Evolutionary conservation across 92 coral and sea anemone genomes (phyloP).

Genomic region (Epizoanthus fatuus): DNA sequence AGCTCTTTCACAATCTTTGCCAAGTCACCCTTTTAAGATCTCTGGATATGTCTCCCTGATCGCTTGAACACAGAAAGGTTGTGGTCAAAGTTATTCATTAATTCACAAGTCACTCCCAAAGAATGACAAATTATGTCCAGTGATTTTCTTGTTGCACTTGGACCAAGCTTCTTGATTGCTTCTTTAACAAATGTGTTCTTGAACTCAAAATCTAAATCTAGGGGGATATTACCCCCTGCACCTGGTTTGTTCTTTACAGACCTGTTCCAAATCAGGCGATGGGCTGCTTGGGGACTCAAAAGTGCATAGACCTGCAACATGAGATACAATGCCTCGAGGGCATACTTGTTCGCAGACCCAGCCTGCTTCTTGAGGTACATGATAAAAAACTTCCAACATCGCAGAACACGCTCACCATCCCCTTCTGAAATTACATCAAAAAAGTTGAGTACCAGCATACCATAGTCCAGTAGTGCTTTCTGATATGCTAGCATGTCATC

Average conservation of each 20-base stretch:
- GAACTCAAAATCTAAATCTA: constrained; percentile 66
- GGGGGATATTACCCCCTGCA: constrained; percentile 73
- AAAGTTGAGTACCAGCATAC: constrained; percentile 46
- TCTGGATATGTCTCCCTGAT: constrained; percentile 46
- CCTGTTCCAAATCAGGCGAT: constrained; percentile 81
- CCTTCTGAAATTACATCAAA: constrained; percentile 76
- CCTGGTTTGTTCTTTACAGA: constrained; percentile 77
- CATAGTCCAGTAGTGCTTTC: constrained; percentile 41
- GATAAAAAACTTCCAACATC: constrained; percentile 70
- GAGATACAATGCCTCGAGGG: constrained; percentile 58
- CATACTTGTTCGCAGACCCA: constrained; percentile 47
- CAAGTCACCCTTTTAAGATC: constrained; percentile 46
- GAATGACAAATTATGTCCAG: constrained; percentile 55
- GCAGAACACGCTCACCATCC: constrained; percentile 62
- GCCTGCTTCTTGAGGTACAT: constrained; percentile 58
- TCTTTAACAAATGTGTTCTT: constrained; percentile 57
- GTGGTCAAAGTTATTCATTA: constrained; percentile 51
- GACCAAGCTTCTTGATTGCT: constrained; percentile 60
- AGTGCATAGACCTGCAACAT: constrained; percentile 55
- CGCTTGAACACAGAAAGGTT: constrained; percentile 47
- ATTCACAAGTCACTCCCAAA: constrained; percentile 35
- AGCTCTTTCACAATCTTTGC: constrained; percentile 41
- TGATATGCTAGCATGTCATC: constrained; percentile 49
- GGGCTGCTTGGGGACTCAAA: constrained; percentile 53
- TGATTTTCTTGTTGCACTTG: constrained; percentile 55